phyloP scores from a whole-genome alignment of 2,888 invertebrate genomes.

The Drosophila planitibia region DNA sequence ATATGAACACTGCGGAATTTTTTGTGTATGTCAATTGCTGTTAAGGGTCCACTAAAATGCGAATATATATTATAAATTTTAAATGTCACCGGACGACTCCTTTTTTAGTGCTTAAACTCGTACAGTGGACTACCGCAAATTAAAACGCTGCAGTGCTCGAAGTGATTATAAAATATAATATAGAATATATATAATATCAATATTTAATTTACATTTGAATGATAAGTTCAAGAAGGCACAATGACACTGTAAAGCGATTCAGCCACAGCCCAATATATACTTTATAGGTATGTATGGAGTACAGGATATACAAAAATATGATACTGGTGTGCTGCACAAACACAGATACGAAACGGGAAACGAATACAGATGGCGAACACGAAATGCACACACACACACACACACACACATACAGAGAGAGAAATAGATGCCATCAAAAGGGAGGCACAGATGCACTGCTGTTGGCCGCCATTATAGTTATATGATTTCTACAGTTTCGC shows the following conservation, averaged over 20 bases:
- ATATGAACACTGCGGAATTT: not conserved
- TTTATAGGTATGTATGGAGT: not conserved
- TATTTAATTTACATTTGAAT: not conserved
- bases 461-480: constrained; percentile 40
- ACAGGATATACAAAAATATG: constrained; percentile 18
- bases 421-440: not conserved
- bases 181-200: not conserved
- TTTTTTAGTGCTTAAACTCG: not conserved
- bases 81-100: not conserved
- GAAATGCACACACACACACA: constrained; percentile 1
- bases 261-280: not conserved
- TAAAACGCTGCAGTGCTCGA: not conserved
- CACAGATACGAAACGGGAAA: constrained; percentile 16
- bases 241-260: not conserved
- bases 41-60: not conserved
- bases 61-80: not conserved
- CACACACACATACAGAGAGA: not conserved
- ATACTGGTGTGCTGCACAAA: constrained; percentile 19
- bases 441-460: constrained; percentile 15
- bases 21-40: not conserved
- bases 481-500: constrained; percentile 27
- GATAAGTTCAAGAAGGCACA: not conserved
- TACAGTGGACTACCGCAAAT: not conserved
- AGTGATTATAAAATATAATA: not conserved
- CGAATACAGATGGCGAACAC: constrained; percentile 6